Percentiles rank a stretch among this genome's conserved stretches.
Conservation (phyloP, 1,140 invertebrate genomes). For the Chrysomallon squamiferum region DNA sequence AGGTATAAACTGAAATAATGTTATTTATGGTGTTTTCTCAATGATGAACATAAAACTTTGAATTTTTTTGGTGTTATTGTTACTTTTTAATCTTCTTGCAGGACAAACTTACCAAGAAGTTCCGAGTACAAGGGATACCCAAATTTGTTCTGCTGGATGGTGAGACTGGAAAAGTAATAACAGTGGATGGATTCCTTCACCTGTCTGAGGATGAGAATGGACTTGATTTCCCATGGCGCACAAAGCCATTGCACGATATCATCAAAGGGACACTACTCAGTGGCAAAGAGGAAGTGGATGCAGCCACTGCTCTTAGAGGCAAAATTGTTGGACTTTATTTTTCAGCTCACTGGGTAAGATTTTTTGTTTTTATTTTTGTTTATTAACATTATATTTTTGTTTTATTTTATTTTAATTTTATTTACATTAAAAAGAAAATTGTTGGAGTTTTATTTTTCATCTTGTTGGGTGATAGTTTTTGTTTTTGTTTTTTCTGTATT, state of each 20-base stretch:
- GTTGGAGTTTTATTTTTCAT: too few species aligned
- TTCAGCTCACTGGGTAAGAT: constrained; percentile 79
- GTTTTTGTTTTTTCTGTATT: too few species aligned
- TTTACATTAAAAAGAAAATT: too few species aligned
- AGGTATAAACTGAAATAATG: too few species aligned
- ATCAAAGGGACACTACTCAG: constrained; percentile 67
- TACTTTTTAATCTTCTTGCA: constrained; percentile 61
- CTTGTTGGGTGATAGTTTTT: too few species aligned
- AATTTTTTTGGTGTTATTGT: neutral
- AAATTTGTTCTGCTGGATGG: constrained; percentile 74
- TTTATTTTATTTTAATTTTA: too few species aligned
- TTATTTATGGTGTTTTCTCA: too few species aligned
- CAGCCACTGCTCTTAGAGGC: constrained; percentile 59
- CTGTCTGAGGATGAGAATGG: constrained; percentile 73
- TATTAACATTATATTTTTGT: too few species aligned
- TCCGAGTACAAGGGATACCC: constrained; percentile 58
- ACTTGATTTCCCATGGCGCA: constrained; percentile 74
- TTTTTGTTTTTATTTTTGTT: too few species aligned
- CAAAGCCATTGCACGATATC: constrained; percentile 68
- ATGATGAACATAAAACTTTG: neutral
- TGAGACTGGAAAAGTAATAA: constrained; percentile 69
- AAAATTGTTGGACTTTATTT: constrained; percentile 80
- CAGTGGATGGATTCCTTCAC: constrained; percentile 70
- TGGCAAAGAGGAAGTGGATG: constrained; percentile 63
- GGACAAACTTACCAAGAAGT: constrained; percentile 55